Conservation (phyloP, 2,888 invertebrate species). For the Nymphalis polychloros region DNA sequence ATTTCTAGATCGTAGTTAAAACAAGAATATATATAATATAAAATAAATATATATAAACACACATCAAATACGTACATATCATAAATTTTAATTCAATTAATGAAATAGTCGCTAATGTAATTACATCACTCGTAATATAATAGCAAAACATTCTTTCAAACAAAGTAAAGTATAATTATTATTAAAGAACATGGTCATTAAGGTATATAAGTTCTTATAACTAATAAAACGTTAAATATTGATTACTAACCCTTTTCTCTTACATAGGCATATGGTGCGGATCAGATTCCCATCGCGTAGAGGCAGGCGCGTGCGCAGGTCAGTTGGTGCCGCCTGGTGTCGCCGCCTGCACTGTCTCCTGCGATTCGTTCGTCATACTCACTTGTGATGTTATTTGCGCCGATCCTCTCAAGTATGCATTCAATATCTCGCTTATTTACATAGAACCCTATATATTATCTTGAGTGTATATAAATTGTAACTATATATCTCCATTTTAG, state of each 20-base stretch:
- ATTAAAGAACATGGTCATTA: too few species aligned
- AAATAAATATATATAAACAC: too few species aligned
- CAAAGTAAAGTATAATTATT: too few species aligned
- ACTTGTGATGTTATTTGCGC: conserved; percentile 63
- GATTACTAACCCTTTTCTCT: neutral
- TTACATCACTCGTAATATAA: too few species aligned
- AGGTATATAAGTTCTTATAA: neutral
- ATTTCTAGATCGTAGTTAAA: neutral
- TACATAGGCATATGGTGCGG: conserved; percentile 72
- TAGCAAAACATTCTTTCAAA: too few species aligned
- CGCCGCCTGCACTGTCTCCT: conserved; percentile 61
- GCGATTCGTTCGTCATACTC: conserved; percentile 50
- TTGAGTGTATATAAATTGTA: too few species aligned
- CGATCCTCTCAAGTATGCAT: conserved; percentile 62
- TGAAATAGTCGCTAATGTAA: too few species aligned
- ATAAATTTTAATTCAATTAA: too few species aligned
- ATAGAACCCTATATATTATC: too few species aligned
- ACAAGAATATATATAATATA: too few species aligned
- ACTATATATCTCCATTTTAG: conserved; percentile 47
- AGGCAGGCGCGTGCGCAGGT: conserved; percentile 70
- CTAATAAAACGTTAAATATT: neutral
- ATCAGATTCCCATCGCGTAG: conserved; percentile 67
- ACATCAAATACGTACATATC: too few species aligned
- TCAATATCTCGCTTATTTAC: too few species aligned
- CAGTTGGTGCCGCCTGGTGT: conserved; percentile 66